Conservation (phyloP, 2,113 vertebrate genomes). For the Nothoprocta pentlandii region DNA sequence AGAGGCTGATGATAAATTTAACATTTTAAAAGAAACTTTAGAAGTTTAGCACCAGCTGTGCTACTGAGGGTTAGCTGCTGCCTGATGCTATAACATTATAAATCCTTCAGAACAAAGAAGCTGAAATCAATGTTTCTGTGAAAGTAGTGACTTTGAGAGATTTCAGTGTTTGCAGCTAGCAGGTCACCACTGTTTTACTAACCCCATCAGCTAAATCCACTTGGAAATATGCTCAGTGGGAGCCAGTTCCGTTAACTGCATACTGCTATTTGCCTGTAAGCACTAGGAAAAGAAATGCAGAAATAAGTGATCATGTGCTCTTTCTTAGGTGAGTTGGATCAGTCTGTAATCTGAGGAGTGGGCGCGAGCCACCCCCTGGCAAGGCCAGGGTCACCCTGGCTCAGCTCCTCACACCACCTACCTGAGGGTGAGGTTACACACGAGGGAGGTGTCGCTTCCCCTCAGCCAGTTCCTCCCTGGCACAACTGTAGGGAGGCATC, state of each 20-base stretch:
- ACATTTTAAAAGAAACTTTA: neutral
- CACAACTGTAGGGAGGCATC: neutral
- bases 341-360: neutral
- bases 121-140: neutral
- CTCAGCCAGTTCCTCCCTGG: neutral
- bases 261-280: neutral
- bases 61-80: too few relatives aligned
- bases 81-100: too few relatives aligned
- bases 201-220: rapidly evolving
- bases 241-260: neutral
- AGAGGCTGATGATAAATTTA: too few relatives aligned
- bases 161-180: neutral
- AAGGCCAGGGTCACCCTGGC: neutral
- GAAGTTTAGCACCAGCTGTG: too few relatives aligned
- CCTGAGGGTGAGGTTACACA: neutral
- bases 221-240: neutral
- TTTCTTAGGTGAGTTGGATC: neutral
- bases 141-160: neutral
- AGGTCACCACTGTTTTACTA: neutral
- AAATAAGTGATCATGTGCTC: neutral
- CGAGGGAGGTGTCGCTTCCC: neutral
- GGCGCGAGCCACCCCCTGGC: neutral
- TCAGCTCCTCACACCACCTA: neutral
- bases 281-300: neutral
- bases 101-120: neutral